phyloP scores from a whole-genome alignment of 2,888 invertebrate species.

The Chouioia cunea region DNA sequence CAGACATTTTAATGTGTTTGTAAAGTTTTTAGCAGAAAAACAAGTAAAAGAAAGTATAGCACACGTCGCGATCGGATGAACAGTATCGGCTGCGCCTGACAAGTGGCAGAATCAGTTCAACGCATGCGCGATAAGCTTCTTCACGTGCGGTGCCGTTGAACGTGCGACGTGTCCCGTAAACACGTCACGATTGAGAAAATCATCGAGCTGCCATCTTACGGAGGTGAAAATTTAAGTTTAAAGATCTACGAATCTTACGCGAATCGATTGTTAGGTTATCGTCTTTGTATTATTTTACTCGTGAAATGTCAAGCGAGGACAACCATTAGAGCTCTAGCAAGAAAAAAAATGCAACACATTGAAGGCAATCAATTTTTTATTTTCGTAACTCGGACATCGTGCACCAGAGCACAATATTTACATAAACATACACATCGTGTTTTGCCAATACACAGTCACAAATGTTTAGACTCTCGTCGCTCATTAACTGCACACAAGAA shows the following conservation, averaged over 20 bases:
- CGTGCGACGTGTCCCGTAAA: slow-evolving; percentile 35
- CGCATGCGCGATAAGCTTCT: slow-evolving; percentile 31
- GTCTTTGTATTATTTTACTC: too few relatives aligned
- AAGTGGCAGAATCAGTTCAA: slow-evolving; percentile 34
- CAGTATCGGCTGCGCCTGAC: slow-evolving; percentile 24
- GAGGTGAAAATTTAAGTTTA: too few relatives aligned
- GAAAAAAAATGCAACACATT: slow-evolving; percentile 28
- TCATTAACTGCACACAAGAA: slow-evolving; percentile 41
- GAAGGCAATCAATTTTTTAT: slow-evolving; percentile 65
- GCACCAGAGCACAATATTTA: slow-evolving; percentile 62
- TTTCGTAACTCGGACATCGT: slow-evolving; percentile 55
- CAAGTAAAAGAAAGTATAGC: neutral
- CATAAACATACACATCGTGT: slow-evolving; percentile 41
- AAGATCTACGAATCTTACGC: too few relatives aligned
- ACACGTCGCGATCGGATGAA: slow-evolving; percentile 10
- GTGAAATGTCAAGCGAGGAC: too few relatives aligned
- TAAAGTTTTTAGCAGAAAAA: neutral
- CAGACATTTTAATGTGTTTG: slow-evolving; percentile 58
- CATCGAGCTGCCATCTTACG: slow-evolving; percentile 11
- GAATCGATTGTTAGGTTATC: too few relatives aligned
- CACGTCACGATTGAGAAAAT: slow-evolving; percentile 12
- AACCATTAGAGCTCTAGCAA: too few relatives aligned
- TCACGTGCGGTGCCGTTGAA: neutral
- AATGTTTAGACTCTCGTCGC: slow-evolving; percentile 48
- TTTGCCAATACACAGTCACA: slow-evolving; percentile 62